Percentiles rank a stretch among this genome's conserved stretches.
Evolutionary conservation across 2,797 vertebrate genomes (phyloP).

Genomic region (Leptatherina wallacei): DNA sequence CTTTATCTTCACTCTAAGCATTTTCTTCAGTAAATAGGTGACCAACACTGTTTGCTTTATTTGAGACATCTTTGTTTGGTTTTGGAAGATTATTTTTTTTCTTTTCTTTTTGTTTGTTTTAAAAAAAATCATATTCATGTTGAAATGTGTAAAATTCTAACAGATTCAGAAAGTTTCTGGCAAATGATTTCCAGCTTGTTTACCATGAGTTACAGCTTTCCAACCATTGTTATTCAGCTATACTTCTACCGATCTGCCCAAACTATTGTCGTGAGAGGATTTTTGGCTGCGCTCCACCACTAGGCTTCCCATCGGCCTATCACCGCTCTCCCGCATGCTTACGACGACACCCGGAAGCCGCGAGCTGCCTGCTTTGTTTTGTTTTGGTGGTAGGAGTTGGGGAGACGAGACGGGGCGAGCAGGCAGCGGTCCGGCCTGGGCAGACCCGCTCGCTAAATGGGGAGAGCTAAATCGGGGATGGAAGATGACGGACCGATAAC

Average conservation of each 20-base stretch:
- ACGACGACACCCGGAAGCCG: slow-evolving; percentile 80
- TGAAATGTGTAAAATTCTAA: not conserved
- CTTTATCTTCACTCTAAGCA: not conserved
- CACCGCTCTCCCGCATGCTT: slow-evolving; percentile 36
- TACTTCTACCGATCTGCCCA: not conserved
- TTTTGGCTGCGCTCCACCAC: slow-evolving; percentile 13
- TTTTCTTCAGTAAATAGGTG: not conserved
- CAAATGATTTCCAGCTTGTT: not conserved
- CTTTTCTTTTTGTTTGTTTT: too few species aligned
- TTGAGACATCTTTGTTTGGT: not conserved
- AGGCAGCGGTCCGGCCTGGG: slow-evolving; percentile 31
- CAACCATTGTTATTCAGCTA: not conserved
- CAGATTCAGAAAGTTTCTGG: not conserved
- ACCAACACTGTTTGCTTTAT: not conserved
- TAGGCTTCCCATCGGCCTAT: slow-evolving; percentile 56
- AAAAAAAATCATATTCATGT: not conserved
- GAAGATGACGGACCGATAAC: slow-evolving; percentile 77
- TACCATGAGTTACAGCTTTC: not conserved
- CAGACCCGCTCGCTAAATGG: slow-evolving; percentile 60
- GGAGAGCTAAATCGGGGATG: slow-evolving; percentile 76
- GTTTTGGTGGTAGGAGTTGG: slow-evolving; percentile 77
- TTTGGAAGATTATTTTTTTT: not conserved
- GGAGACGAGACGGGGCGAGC: slow-evolving; percentile 18
- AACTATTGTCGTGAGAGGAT: not conserved
- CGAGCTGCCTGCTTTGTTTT: slow-evolving; percentile 73